These are phyloP conservation scores for Porites australiensis DNA, from an alignment of 64 coral and sea anemone genomes.

Conservation along the genomic window DNA sequence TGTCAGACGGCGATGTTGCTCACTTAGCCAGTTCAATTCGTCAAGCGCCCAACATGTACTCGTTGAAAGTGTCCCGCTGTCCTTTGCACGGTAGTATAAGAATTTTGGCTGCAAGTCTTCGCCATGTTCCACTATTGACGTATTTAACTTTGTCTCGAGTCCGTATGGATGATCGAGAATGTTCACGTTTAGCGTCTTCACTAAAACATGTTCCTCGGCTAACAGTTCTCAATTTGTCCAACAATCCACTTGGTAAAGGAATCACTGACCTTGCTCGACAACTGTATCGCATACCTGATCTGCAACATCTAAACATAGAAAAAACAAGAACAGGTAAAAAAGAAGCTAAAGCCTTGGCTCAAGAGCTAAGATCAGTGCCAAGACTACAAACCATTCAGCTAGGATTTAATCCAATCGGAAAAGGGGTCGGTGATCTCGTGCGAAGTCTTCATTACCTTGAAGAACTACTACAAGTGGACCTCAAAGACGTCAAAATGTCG, in stretches of 20 bases:
- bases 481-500: slow-evolving; percentile 7
- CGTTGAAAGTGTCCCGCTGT: not conserved
- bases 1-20: not conserved
- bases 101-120: not conserved
- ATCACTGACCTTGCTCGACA: slow-evolving; percentile 6
- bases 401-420: not conserved
- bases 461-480: not conserved
- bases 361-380: not conserved
- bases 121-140: not conserved
- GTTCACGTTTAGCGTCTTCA: not conserved
- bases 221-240: not conserved
- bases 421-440: not conserved
- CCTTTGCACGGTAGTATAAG: not conserved
- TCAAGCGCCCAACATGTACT: not conserved
- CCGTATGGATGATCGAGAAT: not conserved
- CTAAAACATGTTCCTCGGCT: not conserved
- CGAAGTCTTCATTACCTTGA: not conserved
- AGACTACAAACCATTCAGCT: not conserved
- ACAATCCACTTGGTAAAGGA: not conserved
- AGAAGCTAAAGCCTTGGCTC: not conserved
- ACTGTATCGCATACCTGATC: not conserved
- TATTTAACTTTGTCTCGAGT: slow-evolving; percentile 3
- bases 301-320: not conserved
- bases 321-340: not conserved
- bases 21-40: not conserved